phyloP scores from a whole-genome alignment of 2,888 invertebrate species.

The Dusona sp. region DNA sequence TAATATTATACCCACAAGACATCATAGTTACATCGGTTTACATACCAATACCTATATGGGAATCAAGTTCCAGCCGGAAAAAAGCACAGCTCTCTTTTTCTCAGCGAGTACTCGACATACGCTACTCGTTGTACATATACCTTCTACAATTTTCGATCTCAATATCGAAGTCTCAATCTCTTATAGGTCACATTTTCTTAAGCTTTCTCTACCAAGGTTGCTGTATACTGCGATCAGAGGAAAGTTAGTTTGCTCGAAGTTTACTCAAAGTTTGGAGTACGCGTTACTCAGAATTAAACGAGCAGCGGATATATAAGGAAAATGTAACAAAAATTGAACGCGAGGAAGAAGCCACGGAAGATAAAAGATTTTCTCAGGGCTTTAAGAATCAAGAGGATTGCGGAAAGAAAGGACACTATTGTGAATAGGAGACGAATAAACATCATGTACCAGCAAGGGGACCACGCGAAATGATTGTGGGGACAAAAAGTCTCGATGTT shows the following conservation, averaged over 20 bases:
- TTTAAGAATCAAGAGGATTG: conserved; percentile 38
- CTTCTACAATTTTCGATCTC: not conserved
- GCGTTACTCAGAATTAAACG: not conserved
- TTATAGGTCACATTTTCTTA: conserved; percentile 7
- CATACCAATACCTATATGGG: not conserved
- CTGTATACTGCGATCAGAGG: not conserved
- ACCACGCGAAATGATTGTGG: conserved; percentile 28
- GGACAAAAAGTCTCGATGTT: conserved; percentile 42
- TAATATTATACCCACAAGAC: no score
- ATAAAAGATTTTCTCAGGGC: conserved; percentile 43
- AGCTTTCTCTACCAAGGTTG: not conserved
- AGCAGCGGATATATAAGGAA: not conserved
- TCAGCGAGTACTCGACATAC: not conserved
- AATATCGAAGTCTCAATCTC: conserved; percentile 23
- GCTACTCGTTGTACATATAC: not conserved
- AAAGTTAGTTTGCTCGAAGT: not conserved
- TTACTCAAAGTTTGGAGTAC: not conserved
- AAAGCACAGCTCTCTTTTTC: not conserved
- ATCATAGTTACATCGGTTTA: no score
- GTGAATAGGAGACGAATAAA: conserved; percentile 44
- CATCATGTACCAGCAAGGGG: conserved; percentile 20
- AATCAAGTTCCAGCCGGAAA: not conserved
- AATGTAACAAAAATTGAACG: conserved; percentile 21
- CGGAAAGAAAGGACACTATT: conserved; percentile 17
- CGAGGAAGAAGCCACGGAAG: conserved; percentile 4